Evolutionary conservation across 2,797 vertebrate genomes (phyloP).

Genomic region (Simalia tracyae): DNA sequence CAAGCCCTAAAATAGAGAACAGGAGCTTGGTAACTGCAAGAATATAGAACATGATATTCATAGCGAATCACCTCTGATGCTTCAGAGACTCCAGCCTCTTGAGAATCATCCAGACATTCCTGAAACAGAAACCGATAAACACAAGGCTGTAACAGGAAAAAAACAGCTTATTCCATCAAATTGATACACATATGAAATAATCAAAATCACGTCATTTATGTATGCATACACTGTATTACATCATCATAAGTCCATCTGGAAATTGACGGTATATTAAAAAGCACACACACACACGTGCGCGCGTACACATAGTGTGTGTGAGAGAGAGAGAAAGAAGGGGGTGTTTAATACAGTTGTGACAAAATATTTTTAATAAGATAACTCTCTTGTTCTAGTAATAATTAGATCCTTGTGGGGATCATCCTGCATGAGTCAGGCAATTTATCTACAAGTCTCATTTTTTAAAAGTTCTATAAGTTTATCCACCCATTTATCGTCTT

Average conservation of each 20-base stretch:
- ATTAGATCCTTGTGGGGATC: conserved; percentile 32
- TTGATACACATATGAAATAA: conserved; percentile 40
- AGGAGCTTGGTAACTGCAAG: conserved; percentile 87
- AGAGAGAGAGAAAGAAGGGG: not conserved
- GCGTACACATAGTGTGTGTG: not conserved
- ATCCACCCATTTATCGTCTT: not conserved
- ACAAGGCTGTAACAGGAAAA: not conserved
- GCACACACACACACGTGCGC: not conserved
- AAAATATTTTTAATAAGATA: not conserved
- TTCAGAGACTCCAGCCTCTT: conserved; percentile 38
- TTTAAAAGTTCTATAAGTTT: not conserved
- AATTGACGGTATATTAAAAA: not conserved
- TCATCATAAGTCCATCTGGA: not conserved
- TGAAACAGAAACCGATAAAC: conserved; percentile 56
- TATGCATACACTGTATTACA: not conserved
- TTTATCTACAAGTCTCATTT: not conserved
- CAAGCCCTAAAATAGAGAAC: conserved; percentile 90
- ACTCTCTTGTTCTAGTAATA: conserved; percentile 26
- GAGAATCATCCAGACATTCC: conserved; percentile 67
- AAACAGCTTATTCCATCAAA: conserved; percentile 21
- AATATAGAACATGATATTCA: conserved; percentile 91
- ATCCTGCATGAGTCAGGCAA: not conserved
- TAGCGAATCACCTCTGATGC: conserved; percentile 69
- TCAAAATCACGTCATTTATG: conserved; percentile 17
- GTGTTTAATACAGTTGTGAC: not conserved